Evolutionary conservation across 2,888 invertebrate genomes (phyloP), one percentile per base, ranked within the genome.

Genomic region (Agriopis aurantiaria): DNA sequence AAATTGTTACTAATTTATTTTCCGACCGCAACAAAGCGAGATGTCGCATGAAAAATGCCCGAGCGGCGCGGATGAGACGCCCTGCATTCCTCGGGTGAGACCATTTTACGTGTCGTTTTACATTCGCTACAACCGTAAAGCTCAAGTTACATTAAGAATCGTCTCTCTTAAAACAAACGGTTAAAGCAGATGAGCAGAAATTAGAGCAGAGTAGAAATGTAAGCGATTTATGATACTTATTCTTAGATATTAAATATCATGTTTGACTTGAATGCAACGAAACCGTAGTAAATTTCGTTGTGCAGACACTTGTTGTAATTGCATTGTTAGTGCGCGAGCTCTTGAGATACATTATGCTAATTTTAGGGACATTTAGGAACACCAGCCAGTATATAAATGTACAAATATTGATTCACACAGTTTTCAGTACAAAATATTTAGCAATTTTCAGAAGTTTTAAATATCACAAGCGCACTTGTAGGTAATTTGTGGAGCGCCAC

Each of bases 1-100:
- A 91, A 92, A 93, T 92, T 91, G 93, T 93, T 91, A 92, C 91
- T 93, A 93, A 94, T 94, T 93, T 93, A 91, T 94, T 93, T 91
- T 85, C 87, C 90, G 84, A 91, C 93, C 92, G 83, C 92, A 92
- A 93, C 93, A 94, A 93, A 93, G 93, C 91, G 92, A 89, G 89
- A 91, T 91, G 93, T 93, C 93, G 89, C 92, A 86, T 93, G 93
- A 94, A 93, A 94, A 93, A 93, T 93, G 88, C 88, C 86, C 82
- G 85, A 80, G 81, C 85, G 82, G 87, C 79, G 83, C 78, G 81
- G 79, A 67, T 59, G 70, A 88, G 86, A 86, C 88, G 81, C 83
- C 85, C 85, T 88, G 88, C 92, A 92, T 93, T 92, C 91, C 90
- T 85, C 83, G 82, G 79, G 79, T 83, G 85, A 79, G 85, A 89